phyloP scores from a whole-genome alignment of 2,888 invertebrate species.

The Mythimna pallens region DNA sequence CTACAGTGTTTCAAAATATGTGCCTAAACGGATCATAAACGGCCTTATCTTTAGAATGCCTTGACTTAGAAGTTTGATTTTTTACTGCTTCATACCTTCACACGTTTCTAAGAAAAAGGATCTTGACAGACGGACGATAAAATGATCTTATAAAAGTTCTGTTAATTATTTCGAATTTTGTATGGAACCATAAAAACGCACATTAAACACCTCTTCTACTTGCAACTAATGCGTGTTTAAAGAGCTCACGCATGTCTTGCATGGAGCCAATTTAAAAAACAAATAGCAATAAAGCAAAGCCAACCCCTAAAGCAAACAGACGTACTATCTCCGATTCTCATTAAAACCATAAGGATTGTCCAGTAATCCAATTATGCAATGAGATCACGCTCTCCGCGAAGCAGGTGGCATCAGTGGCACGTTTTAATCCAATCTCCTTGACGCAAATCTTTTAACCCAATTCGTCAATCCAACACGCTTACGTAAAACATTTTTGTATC shows the following conservation, averaged over 20 bases:
- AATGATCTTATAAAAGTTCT: too few species aligned
- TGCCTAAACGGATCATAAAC: too few species aligned
- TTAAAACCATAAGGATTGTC: conserved; percentile 9
- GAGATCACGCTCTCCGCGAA: conserved; percentile 23
- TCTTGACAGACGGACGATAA: too few species aligned
- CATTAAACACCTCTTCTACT: background rate
- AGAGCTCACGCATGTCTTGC: background rate
- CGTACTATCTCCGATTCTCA: background rate
- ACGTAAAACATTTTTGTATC: conserved; percentile 60
- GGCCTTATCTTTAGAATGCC: too few species aligned
- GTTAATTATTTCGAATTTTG: too few species aligned
- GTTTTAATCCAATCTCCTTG: conserved; percentile 39
- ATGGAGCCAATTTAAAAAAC: background rate
- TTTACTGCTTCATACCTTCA: too few species aligned
- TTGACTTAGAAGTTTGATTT: too few species aligned
- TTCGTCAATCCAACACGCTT: conserved; percentile 56
- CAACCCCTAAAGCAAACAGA: background rate
- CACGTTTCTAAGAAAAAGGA: too few species aligned
- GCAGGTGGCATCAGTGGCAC: conserved; percentile 18
- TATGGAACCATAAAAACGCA: background rate
- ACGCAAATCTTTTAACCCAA: conserved; percentile 53
- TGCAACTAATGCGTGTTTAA: background rate
- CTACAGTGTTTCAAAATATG: too few species aligned
- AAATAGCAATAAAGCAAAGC: background rate
- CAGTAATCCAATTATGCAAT: conserved; percentile 7